Base-by-base conservation (phyloP, 2,888 invertebrate genomes). In the Acrobasis consociella region DNA sequence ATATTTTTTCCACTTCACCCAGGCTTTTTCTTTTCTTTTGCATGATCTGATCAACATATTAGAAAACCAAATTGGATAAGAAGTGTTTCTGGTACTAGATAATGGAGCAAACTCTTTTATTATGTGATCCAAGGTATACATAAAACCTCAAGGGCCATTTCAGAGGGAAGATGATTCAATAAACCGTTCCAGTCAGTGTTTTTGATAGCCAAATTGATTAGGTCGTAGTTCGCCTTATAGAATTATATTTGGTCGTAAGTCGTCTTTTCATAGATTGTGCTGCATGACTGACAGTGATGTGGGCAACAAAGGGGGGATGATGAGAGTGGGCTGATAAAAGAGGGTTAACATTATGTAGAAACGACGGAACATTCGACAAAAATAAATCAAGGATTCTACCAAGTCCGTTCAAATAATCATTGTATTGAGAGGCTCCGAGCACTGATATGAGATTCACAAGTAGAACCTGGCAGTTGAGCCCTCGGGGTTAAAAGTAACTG, bases 11-110 rank as follows among this genome's bases (percentile, higher is more conserved):
- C 50, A 50, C 16, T 15, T 50, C 9, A 50, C 17, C 50, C 50
- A 50, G 15, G 50, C 50, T 9, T 15, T 50, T 9, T 50, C 17
- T 17, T 50, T 50, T 9, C n/a, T 50, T 50, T 50, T 50, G 10
- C 50, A 50, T 50, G 17, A 10, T 50, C 9, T 15, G 17, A 50
- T 50, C 16, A 50, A 50, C 10, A 9, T 16, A 9, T 50, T 5
- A 50, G 50, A 50, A 50, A 50, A 50, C 50, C 50, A 50, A 10
- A 50, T 17, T 15, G 50, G 16, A 50, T 15, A 50, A 16, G 50
- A 50, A 50, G 17, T 16, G 15, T 10, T 8, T 17, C 50, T 50
- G 16, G 9, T 16, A 17, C 50, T 16, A 9, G 50, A 15, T 15
- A 50, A 50, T 9, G 50, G 50, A 50, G 50, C 16, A 9, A 8